Percentiles rank a stretch among this genome's conserved stretches.
These are phyloP conservation scores for Coregonus sp. DNA, from an alignment of 2,797 vertebrate genomes.

Conservation along the genomic window DNA sequence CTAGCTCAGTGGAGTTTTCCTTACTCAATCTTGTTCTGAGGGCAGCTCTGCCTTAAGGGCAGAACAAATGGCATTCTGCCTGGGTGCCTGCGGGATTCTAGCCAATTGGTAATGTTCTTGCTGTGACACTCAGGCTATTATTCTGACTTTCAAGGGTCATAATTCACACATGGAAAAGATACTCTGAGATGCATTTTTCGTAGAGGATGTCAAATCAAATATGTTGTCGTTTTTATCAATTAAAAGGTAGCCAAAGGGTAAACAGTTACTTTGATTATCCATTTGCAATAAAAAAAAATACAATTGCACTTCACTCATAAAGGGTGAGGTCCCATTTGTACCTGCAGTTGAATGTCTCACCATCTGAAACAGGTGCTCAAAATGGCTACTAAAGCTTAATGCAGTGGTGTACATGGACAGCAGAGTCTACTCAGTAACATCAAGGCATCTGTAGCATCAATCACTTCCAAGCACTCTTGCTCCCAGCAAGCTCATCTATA, in stretches of 20 bases:
- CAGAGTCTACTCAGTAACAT: slow-evolving; percentile 14
- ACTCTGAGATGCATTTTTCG: not conserved
- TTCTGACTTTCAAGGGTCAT: not conserved
- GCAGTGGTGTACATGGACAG: not conserved
- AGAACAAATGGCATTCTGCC: too few species aligned
- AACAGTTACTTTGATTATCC: not conserved
- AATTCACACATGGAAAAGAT: not conserved
- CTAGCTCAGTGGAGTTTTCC: not conserved
- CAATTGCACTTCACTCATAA: not conserved
- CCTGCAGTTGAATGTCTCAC: not conserved
- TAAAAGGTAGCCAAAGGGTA: not conserved
- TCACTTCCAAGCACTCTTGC: not conserved
- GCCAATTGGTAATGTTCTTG: not conserved
- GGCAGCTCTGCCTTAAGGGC: too few species aligned
- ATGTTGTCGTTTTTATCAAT: not conserved
- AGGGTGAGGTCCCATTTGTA: not conserved
- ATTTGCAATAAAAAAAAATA: not conserved
- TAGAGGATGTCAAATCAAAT: not conserved
- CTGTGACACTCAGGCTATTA: not conserved
- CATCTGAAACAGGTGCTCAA: not conserved
- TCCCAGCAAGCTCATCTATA: not conserved
- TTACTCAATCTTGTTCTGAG: not conserved
- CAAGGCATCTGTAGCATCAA: slow-evolving; percentile 13
- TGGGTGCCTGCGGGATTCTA: not conserved
- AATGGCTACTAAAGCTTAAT: not conserved